These are phyloP conservation scores for Acrossocheilus wenchowensis DNA, from an alignment of 2,797 vertebrate species.

Conservation along the genomic window DNA sequence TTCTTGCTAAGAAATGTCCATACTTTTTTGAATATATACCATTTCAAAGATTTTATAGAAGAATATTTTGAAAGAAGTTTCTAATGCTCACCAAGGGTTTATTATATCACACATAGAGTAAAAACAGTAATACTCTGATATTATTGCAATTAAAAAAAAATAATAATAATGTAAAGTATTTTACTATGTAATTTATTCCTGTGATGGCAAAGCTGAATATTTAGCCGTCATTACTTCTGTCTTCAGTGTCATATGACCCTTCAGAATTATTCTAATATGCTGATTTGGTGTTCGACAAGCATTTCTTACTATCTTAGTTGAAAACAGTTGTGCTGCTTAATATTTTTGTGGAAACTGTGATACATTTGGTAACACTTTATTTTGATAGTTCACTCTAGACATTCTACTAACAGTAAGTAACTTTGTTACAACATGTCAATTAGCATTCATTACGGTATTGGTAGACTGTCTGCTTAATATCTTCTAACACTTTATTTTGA, in stretches of 20 bases:
- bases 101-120: background rate
- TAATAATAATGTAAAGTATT: background rate
- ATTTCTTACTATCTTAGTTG: background rate
- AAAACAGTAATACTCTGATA: background rate
- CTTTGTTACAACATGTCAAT: no score
- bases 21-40: no score
- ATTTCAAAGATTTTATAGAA: no score
- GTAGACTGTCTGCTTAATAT: no score
- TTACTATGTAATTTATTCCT: background rate
- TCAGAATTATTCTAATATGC: no score
- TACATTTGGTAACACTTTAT: background rate
- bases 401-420: no score
- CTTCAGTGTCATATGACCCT: background rate
- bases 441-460: no score
- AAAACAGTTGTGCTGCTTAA: background rate
- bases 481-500: no score
- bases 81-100: background rate
- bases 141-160: background rate
- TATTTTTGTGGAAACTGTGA: background rate
- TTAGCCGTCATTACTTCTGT: background rate
- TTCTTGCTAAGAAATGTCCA: no score
- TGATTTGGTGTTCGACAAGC: no score
- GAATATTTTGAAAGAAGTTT: no score
- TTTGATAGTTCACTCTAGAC: no score
- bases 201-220: background rate